Percentiles rank a stretch among this genome's conserved stretches.
These are phyloP conservation scores for Trilocha varians DNA, from an alignment of 2,888 invertebrate genomes.

Conservation along the genomic window DNA sequence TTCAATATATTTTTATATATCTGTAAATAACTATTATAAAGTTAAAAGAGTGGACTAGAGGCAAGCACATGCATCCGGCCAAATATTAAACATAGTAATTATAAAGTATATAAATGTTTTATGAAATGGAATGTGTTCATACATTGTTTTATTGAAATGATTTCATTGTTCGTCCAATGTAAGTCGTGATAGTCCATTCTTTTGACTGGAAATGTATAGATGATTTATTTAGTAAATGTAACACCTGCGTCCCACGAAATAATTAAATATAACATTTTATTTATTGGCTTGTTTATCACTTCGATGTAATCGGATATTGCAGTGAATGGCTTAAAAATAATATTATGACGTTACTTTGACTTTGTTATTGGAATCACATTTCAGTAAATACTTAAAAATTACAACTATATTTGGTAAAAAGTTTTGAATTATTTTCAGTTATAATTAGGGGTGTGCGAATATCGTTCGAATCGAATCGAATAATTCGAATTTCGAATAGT, in stretches of 20 bases:
- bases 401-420: no score
- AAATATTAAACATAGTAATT: slow-evolving; percentile 19
- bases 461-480: no score
- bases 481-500: no score
- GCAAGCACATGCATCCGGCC: slow-evolving; percentile 54
- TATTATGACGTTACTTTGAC: no score
- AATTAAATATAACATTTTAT: background rate
- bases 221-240: background rate
- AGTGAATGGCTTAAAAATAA: background rate
- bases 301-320: background rate
- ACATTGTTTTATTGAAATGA: slow-evolving; percentile 27
- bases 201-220: slow-evolving; percentile 26
- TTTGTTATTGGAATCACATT: no score
- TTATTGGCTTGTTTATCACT: background rate
- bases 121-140: slow-evolving; percentile 11
- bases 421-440: no score
- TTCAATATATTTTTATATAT: slow-evolving; percentile 61
- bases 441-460: no score
- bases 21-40: slow-evolving; percentile 54
- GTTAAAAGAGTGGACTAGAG: slow-evolving; percentile 50
- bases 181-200: slow-evolving; percentile 37
- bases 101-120: slow-evolving; percentile 18
- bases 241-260: background rate
- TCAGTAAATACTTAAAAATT: background rate
- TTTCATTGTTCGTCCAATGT: slow-evolving; percentile 45